Percentiles rank a stretch among this genome's conserved stretches.
Conservation (phyloP, 2,797 vertebrate species). For the Microctenopoma stevenorrisi region DNA sequence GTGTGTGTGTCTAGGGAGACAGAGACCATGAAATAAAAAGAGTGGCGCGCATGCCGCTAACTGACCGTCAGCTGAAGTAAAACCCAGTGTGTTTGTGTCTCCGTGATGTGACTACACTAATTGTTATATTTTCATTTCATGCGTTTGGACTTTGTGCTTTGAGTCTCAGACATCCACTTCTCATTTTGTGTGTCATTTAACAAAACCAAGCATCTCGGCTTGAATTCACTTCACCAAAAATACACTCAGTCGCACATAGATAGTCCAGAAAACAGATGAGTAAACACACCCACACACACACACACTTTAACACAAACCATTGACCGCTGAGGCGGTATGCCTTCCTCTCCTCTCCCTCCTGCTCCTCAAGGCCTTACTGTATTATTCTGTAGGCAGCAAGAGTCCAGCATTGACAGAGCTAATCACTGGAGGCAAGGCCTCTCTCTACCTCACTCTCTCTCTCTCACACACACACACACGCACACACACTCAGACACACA, state of each 20-base stretch:
- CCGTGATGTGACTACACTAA: constrained; percentile 22
- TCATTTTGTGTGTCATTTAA: constrained; percentile 35
- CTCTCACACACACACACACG: constrained; percentile 19
- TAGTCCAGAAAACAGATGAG: constrained; percentile 44
- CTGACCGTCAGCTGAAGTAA: constrained; percentile 56
- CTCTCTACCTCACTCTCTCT: constrained; percentile 52
- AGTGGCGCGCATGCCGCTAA: constrained; percentile 17
- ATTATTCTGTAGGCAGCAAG: constrained; percentile 79
- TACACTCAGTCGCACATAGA: constrained; percentile 52
- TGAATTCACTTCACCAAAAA: constrained; percentile 59
- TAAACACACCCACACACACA: constrained; percentile 31
- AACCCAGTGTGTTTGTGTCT: constrained; percentile 3
- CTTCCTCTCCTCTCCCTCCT: constrained; percentile 68
- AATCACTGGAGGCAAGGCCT: constrained; percentile 78
- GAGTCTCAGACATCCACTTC: constrained; percentile 42
- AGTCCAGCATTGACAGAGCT: constrained; percentile 79
- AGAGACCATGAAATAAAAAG: constrained; percentile 17
- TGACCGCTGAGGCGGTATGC: constrained; percentile 64
- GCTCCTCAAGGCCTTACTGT: constrained; percentile 80
- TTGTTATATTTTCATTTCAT: constrained; percentile 26
- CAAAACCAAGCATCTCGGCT: constrained; percentile 58
- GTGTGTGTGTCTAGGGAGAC: constrained; percentile 16
- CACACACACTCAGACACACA: constrained; percentile 48
- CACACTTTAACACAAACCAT: constrained; percentile 51
- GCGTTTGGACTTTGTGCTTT: constrained; percentile 24